Evolutionary conservation across 2,113 vertebrate genomes (phyloP), one percentile per base, ranked within the genome.

Genomic region (Phrynocephalus versicolor): DNA sequence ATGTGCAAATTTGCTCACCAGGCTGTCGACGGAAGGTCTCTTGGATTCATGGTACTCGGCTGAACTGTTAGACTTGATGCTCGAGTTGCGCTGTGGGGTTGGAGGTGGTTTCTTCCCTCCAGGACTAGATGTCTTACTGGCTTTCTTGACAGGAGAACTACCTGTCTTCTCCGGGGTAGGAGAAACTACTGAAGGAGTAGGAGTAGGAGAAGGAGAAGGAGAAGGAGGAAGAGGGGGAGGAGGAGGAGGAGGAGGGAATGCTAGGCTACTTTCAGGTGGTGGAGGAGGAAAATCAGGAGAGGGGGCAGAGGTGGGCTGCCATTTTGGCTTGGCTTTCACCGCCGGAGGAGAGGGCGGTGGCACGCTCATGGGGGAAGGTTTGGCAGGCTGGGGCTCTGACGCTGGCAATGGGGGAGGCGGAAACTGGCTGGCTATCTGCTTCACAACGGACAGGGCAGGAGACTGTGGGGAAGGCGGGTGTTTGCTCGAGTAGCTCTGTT

Each of bases 291-390:
- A 98, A 45, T 97, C 98, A 0, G 98, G 98, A 1, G 94, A 97
- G 1, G 96, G 94, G 35, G 92, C 91, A 0, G 97, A 93, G 5
- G 95, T 87, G 0, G 97, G 98, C 93, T 98, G 98, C 98, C 98
- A 99, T 94, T 97, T 98, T 85, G 98, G 98, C 92, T 99, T 99
- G 64, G 97, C 97, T 91, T 98, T 99, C 67, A 99, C 98, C 13
- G 97, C 97, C 30, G 98, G 98, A 12, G 98, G 97, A 0, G 98
- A 99, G 77, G 97, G 97, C 0, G 98, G 97, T 6, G 96, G 90
- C 87, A 84, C 57, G 0, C 76, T 94, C 91, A 97, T 82, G 0
- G 96, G 92, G 67, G 91, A 65, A 85, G 95, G 91, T 93, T 85
- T 97, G 25, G 88, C 71, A 75, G 96, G 92, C 80, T 91, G 96